Conservation (phyloP, 2,797 vertebrate genomes). For the Artibeus jamaicensis region DNA sequence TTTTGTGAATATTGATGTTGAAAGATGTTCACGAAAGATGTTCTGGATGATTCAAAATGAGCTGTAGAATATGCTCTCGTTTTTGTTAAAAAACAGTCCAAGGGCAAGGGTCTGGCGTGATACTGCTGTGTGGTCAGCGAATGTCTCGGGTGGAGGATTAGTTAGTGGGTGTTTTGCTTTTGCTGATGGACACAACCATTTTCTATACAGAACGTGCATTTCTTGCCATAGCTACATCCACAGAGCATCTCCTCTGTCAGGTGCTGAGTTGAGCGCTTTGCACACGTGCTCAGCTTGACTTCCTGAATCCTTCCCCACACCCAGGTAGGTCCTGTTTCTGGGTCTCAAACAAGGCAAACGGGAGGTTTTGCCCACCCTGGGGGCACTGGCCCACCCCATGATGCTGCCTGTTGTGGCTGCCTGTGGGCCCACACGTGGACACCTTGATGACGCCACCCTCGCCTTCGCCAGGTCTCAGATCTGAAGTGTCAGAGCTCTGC, state of each 20-base stretch:
- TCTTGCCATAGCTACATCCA: background rate
- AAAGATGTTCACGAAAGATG: constrained; percentile 16
- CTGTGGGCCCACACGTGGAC: rapidly evolving
- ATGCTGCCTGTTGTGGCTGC: rapidly evolving
- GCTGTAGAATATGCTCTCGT: background rate
- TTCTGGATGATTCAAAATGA: background rate
- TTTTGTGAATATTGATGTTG: background rate
- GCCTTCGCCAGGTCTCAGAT: rapidly evolving
- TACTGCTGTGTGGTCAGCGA: background rate
- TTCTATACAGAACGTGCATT: background rate
- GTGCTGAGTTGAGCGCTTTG: background rate
- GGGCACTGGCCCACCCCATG: background rate
- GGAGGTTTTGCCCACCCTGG: rapidly evolving
- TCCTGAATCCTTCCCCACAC: background rate
- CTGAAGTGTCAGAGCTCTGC: background rate
- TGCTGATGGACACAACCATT: background rate
- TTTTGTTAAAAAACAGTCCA: background rate
- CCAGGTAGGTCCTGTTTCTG: background rate
- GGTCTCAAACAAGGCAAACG: background rate
- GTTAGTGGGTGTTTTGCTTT: background rate
- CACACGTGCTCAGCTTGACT: background rate
- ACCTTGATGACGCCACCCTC: background rate
- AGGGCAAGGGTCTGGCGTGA: background rate
- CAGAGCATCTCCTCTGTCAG: background rate
- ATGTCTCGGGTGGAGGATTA: background rate